Base-by-base conservation (phyloP, 2,888 invertebrate genomes). In the Erynnis tages region DNA sequence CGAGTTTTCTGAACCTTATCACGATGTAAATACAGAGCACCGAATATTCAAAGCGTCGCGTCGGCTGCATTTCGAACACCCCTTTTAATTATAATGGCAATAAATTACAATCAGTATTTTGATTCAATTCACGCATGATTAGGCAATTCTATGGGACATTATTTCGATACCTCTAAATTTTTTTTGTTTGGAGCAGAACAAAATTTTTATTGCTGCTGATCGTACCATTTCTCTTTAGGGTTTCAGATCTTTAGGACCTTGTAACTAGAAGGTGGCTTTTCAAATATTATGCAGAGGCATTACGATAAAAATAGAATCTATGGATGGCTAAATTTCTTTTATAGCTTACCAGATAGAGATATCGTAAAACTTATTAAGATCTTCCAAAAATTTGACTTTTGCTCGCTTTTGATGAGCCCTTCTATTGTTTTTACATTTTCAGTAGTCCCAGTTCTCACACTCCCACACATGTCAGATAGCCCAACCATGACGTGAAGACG, bases 21-120 rank as follows among this genome's bases (percentile, higher is more conserved):
- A 41, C 29, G 25, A 40, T 44, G 41, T 23, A 44, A 48, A 54
- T 54, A 54, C 25, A 48, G 54, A 19, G n/a, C 34, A 17, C 3
- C 23, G 13, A 21, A 13, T 34, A 1, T 47, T 34, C 16, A 5
- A 8, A 21, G 17, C 19, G 17, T 19, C 1, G 17, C 19, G 17
- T 19, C 1, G 11, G 23, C 16, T 35, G 10, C 45, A 8, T 4
- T 25, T 2, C 16, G 29, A 14, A 32, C 32, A 34, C 49, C 49
- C 48, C 34, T 50, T 75, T 56, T 84, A 79, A 82, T 82, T 83
- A 78, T 75, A 71, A 77, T 72, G 73, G 79, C 81, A 76, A 87
- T 86, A 87, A 84, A 82, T 87, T 79, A 79, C 73, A 85, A 84
- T 84, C 79, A 79, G 76, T 79, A 79, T 83, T 82, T 81, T 79